Percentiles rank a stretch among this genome's conserved stretches.
Conservation (phyloP, 2,888 invertebrate species). For the Linyphia triangularis region DNA sequence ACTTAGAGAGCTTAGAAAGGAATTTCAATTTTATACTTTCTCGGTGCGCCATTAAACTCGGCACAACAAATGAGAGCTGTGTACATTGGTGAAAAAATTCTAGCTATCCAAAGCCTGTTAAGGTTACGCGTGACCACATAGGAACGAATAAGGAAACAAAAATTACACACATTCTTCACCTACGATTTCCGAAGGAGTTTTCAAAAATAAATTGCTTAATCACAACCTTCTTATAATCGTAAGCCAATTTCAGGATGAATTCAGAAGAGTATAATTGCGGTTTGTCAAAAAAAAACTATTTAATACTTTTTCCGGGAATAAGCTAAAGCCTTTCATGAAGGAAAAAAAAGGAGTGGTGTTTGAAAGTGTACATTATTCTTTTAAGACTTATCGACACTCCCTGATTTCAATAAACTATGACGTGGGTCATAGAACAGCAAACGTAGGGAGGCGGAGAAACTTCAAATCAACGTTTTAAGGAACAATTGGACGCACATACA, state of each 20-base stretch:
- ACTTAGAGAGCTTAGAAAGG: neutral
- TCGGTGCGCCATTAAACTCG: too few species aligned
- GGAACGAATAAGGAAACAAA: neutral
- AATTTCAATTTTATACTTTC: neutral
- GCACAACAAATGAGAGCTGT: neutral
- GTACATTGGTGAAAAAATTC: neutral
- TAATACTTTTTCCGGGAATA: neutral
- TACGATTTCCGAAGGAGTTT: neutral
- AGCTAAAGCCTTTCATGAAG: too few species aligned
- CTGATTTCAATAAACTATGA: neutral
- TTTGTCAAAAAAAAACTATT: too few species aligned
- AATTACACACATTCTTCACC: neutral
- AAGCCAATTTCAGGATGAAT: neutral
- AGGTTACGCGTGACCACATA: neutral
- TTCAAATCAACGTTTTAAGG: too few species aligned
- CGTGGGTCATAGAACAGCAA: neutral
- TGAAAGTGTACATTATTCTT: neutral
- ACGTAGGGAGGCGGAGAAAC: too few species aligned
- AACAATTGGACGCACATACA: too few species aligned
- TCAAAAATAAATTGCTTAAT: neutral
- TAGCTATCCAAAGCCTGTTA: neutral
- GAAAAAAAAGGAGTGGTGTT: neutral
- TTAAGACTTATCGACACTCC: neutral
- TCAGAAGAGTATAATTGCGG: neutral
- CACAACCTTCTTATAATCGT: neutral